These are phyloP conservation scores for Drosophila eohydei DNA, from an alignment of 2,888 invertebrate species.

Conservation along the genomic window DNA sequence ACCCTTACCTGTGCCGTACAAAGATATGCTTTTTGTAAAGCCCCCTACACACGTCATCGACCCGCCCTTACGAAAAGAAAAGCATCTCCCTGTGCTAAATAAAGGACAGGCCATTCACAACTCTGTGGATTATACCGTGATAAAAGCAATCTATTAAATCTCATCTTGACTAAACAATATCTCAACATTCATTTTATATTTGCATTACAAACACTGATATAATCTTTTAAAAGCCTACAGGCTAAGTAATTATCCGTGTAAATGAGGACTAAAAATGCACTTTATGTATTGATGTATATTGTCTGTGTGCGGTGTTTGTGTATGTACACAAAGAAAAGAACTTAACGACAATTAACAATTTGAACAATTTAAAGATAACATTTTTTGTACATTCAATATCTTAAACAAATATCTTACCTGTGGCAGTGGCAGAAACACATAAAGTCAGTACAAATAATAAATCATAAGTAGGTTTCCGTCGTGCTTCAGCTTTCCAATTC, in stretches of 20 bases:
- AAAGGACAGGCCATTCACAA: slow-evolving; percentile 7
- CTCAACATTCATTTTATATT: slow-evolving; percentile 28
- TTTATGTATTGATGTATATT: background rate
- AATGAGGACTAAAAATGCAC: background rate
- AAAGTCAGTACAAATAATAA: slow-evolving; percentile 13
- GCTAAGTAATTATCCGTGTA: background rate
- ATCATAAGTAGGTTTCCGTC: slow-evolving; percentile 5
- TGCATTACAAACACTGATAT: slow-evolving; percentile 8
- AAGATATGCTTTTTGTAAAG: slow-evolving; percentile 45
- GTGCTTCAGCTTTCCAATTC: slow-evolving; percentile 11
- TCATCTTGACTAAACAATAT: slow-evolving; percentile 28
- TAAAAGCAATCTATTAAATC: slow-evolving; percentile 30
- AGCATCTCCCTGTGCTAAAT: slow-evolving; percentile 2
- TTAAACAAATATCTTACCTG: slow-evolving; percentile 30
- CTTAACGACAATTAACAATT: too few relatives aligned
- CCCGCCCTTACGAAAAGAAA: slow-evolving; percentile 17
- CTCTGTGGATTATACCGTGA: slow-evolving; percentile 34
- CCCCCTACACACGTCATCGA: slow-evolving; percentile 1
- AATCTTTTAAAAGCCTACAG: slow-evolving; percentile 20
- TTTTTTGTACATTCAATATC: too few relatives aligned
- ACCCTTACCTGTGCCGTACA: slow-evolving; percentile 37
- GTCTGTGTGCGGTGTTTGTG: background rate
- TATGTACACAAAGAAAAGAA: background rate
- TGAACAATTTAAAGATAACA: too few relatives aligned
- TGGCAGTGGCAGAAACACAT: slow-evolving; percentile 4